phyloP scores from a whole-genome alignment of 2,888 invertebrate genomes.

The Synergus gifuensis region DNA sequence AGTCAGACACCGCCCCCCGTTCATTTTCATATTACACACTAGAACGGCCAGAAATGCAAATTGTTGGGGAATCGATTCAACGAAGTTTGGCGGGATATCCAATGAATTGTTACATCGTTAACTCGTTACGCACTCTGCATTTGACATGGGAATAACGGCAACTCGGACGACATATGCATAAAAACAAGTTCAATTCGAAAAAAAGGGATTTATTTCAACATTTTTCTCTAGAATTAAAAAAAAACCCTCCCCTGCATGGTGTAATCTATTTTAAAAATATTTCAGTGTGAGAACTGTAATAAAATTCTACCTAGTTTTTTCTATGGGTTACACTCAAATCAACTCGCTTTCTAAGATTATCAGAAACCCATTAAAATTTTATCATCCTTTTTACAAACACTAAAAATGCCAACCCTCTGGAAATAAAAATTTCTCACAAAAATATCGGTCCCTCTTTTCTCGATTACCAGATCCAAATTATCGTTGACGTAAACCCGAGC shows the following conservation, averaged over 20 bases:
- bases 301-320: not conserved
- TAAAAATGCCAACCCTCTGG: not conserved
- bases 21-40: slow-evolving; percentile 32
- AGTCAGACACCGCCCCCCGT: slow-evolving; percentile 57
- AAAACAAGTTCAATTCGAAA: not conserved
- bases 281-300: not conserved
- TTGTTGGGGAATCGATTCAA: slow-evolving; percentile 26
- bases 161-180: not conserved
- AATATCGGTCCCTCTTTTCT: not conserved
- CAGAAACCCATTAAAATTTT: not conserved
- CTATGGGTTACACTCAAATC: not conserved
- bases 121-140: slow-evolving; percentile 23
- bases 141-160: not conserved
- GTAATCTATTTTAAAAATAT: not conserved
- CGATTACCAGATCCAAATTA: not conserved
- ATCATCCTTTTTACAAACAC: not conserved
- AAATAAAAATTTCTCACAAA: slow-evolving; percentile 1
- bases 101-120: slow-evolving; percentile 27
- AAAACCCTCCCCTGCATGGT: not conserved
- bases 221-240: not conserved
- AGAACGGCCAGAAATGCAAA: slow-evolving; percentile 48
- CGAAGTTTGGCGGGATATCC: slow-evolving; percentile 17
- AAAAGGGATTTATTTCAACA: not conserved
- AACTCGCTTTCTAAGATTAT: not conserved
- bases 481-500: not conserved